Conservation (phyloP, 2,888 invertebrate genomes). For the Eurytoma adleriae region DNA sequence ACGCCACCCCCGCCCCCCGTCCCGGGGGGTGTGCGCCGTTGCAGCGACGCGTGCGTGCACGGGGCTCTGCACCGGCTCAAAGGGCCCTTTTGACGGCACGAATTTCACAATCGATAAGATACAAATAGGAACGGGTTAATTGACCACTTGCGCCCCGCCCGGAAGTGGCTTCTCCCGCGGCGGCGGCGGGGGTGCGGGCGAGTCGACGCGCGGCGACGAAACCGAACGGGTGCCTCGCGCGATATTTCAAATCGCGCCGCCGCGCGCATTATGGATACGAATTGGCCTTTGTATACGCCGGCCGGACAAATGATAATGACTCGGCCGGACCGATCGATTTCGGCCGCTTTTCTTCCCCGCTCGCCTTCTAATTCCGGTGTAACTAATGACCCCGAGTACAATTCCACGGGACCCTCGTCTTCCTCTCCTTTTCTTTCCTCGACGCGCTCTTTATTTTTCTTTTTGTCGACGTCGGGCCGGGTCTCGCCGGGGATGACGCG, state of each 20-base stretch:
- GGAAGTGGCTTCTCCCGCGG: constrained; percentile 45
- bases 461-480: neutral
- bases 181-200: neutral
- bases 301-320: constrained; percentile 43
- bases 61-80: neutral
- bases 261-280: constrained; percentile 33
- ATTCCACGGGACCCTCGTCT: neutral
- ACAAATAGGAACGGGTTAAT: constrained; percentile 57
- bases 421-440: neutral
- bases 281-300: constrained; percentile 20
- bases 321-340: constrained; percentile 32
- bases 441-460: neutral
- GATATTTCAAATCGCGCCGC: constrained; percentile 44
- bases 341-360: constrained; percentile 31
- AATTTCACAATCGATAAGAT: constrained; percentile 58
- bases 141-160: constrained; percentile 54
- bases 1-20: neutral
- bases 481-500: constrained; percentile 24
- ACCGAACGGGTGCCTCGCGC: constrained; percentile 1
- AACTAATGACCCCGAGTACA: neutral
- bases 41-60: constrained; percentile 28
- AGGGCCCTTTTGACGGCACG: constrained; percentile 47
- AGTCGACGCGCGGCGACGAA: neutral
- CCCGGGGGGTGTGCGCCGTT: neutral
- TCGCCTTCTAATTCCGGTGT: constrained; percentile 17